Percentiles rank a stretch among this genome's conserved stretches.
These are phyloP conservation scores for Hypotaenidia okinawae DNA, from an alignment of 2,797 vertebrate species.

Conservation along the genomic window DNA sequence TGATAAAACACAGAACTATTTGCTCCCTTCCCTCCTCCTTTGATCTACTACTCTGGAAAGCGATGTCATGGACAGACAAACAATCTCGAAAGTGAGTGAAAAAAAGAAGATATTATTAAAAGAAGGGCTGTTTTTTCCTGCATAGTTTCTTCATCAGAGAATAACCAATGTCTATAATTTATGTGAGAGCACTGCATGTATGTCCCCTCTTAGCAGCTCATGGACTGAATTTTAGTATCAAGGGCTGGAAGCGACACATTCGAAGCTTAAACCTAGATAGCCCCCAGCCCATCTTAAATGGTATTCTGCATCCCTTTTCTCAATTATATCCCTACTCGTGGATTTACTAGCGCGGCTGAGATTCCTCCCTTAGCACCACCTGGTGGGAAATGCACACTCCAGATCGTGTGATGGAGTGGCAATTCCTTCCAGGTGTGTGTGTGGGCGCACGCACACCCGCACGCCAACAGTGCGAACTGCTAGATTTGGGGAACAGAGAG, in stretches of 20 bases:
- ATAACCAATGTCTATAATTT: neutral
- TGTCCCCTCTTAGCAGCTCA: neutral
- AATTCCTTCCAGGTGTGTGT: neutral
- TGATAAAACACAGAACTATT: neutral
- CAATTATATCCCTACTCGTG: neutral
- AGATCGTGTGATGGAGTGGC: neutral
- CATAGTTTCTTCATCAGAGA: neutral
- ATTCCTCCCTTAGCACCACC: neutral
- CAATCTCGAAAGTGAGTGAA: neutral
- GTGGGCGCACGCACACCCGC: neutral
- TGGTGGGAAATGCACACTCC: neutral
- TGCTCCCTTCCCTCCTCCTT: neutral
- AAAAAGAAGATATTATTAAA: neutral
- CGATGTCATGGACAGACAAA: neutral
- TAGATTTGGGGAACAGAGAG: neutral
- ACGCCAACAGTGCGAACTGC: neutral
- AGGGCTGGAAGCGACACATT: neutral
- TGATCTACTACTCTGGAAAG: neutral
- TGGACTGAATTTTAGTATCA: neutral
- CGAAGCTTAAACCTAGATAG: neutral
- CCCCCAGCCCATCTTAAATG: neutral
- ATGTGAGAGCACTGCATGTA: neutral
- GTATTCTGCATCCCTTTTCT: neutral
- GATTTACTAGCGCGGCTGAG: neutral
- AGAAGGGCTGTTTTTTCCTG: neutral